These are phyloP conservation scores for Eristalis intricaria DNA, from an alignment of 2,888 invertebrate genomes.

Conservation along the genomic window DNA sequence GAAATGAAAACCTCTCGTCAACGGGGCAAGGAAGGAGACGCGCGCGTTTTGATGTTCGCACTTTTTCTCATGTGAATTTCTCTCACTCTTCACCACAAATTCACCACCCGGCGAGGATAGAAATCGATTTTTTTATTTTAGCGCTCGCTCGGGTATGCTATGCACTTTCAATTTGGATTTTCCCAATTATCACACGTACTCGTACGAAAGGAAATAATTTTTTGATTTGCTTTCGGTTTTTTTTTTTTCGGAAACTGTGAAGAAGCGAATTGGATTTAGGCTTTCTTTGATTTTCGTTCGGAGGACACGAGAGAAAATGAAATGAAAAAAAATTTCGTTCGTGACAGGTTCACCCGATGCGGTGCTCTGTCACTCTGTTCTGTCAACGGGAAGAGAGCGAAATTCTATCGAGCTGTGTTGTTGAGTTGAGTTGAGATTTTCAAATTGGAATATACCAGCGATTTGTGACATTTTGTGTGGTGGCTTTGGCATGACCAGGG, in stretches of 20 bases:
- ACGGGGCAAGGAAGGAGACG: conserved; percentile 2
- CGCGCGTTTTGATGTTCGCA: conserved; percentile 34
- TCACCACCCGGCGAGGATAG: conserved; percentile 42
- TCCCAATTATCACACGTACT: neutral
- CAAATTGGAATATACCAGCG: neutral
- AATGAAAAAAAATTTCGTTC: conserved; percentile 53
- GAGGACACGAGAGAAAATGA: conserved; percentile 51
- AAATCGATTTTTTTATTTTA: conserved; percentile 61
- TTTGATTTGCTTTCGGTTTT: neutral
- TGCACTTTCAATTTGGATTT: conserved; percentile 45
- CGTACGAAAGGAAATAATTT: neutral
- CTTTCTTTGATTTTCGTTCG: conserved; percentile 38
- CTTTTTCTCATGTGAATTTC: neutral
- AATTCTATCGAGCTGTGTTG: neutral
- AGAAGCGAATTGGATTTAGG: neutral
- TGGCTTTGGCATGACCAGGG: neutral
- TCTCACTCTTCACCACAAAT: neutral
- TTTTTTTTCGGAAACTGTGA: neutral
- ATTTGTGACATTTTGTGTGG: conserved; percentile 11
- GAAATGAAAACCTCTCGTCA: neutral
- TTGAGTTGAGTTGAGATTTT: conserved; percentile 11
- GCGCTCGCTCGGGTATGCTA: conserved; percentile 39
- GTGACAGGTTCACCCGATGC: conserved; percentile 65
- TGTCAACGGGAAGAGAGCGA: conserved; percentile 7
- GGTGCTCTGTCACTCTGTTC: conserved; percentile 63